phyloP scores from a whole-genome alignment of 2,113 vertebrate species.

The Calidris pygmaea region DNA sequence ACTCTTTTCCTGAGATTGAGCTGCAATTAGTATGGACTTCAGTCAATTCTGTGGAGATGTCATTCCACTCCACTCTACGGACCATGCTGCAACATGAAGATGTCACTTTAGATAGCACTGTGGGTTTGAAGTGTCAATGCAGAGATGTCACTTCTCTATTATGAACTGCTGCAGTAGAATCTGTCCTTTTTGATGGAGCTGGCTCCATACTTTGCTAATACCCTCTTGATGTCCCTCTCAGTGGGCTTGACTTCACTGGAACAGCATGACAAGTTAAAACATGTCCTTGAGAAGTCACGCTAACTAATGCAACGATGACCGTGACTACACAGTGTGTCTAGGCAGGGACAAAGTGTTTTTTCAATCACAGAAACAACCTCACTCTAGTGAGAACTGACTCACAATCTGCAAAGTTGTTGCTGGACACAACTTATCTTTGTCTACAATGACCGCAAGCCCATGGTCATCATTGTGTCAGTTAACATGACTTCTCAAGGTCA shows the following conservation, averaged over 20 bases:
- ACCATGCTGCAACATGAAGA: constrained; percentile 13
- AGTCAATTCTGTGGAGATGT: constrained; percentile 27
- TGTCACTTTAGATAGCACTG: constrained; percentile 37
- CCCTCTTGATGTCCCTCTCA: constrained; percentile 12
- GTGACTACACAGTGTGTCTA: background rate
- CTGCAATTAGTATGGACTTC: constrained; percentile 35
- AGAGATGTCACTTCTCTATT: constrained; percentile 31
- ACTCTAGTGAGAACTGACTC: background rate
- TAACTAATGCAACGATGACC: constrained; percentile 6
- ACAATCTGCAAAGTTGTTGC: background rate
- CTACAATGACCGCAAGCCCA: background rate
- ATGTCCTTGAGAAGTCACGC: constrained; percentile 39
- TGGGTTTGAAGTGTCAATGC: constrained; percentile 18
- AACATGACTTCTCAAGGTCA: constrained; percentile 11
- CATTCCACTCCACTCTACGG: background rate
- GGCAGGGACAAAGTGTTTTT: constrained; percentile 15
- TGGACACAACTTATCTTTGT: background rate
- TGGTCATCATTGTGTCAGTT: background rate
- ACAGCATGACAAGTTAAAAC: constrained; percentile 46
- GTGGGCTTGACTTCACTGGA: constrained; percentile 26
- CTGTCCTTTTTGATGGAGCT: constrained; percentile 34
- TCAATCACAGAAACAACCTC: background rate
- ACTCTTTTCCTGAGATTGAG: background rate
- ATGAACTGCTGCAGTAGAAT: constrained; percentile 19
- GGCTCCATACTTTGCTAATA: background rate